A percentile compares a stretch with the other conserved stretches of the same genome.
Evolutionary conservation across 2,888 invertebrate genomes (phyloP).

Genomic region (Rhynchonema sp.): DNA sequence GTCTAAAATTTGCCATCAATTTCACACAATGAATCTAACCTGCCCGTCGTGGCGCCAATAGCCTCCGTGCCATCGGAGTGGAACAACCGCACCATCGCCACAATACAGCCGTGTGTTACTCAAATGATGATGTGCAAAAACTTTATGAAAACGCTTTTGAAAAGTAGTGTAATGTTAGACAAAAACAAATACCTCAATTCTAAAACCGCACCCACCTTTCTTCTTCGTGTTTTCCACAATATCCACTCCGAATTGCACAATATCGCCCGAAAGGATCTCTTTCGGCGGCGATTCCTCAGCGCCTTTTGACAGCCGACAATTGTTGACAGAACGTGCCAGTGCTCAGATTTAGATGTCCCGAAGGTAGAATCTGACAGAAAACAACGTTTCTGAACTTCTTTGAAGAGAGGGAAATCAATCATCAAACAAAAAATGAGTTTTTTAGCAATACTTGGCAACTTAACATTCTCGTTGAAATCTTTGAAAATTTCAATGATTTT

Average conservation of each 20-base stretch:
- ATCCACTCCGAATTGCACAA: constrained; percentile 96
- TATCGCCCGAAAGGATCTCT: constrained; percentile 83
- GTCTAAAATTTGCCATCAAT: too few species aligned
- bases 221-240: constrained; percentile 77
- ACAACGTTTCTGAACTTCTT: too few species aligned
- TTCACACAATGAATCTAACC: constrained; percentile 10
- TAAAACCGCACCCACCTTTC: not conserved
- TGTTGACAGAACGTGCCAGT: too few species aligned
- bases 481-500: too few species aligned
- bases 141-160: too few species aligned
- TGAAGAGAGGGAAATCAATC: too few species aligned
- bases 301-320: constrained; percentile 55
- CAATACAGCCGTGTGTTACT: constrained; percentile 84
- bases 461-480: too few species aligned
- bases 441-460: too few species aligned
- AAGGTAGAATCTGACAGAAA: constrained; percentile 40
- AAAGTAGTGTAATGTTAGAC: too few species aligned
- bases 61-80: constrained; percentile 88
- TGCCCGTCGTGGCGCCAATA: constrained; percentile 24
- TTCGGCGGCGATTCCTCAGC: constrained; percentile 52
- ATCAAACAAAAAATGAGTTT: too few species aligned
- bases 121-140: constrained; percentile 14
- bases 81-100: constrained; percentile 74
- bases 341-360: constrained; percentile 92
- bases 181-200: too few species aligned